A percentile compares a stretch with the other conserved stretches of the same genome.
These are phyloP conservation scores for Tachina lurida DNA, from an alignment of 2,888 invertebrate genomes.

Conservation along the genomic window DNA sequence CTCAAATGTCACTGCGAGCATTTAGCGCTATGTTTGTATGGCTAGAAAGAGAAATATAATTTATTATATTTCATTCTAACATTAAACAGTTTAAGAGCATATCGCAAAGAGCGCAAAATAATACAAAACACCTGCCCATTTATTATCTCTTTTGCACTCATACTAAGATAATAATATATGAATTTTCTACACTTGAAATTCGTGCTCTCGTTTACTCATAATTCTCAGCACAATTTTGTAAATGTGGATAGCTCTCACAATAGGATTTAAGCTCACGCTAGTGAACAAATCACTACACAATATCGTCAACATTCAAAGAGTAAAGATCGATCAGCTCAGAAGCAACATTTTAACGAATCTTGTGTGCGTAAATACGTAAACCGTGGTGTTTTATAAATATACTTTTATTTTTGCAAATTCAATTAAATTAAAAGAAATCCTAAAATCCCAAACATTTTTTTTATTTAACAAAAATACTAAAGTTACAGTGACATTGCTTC, in stretches of 20 bases:
- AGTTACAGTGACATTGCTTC: slow-evolving; percentile 81
- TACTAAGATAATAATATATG: slow-evolving; percentile 37
- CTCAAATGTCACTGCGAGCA: slow-evolving; percentile 33
- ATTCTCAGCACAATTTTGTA: slow-evolving; percentile 51
- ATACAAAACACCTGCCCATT: slow-evolving; percentile 67
- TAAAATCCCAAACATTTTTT: slow-evolving; percentile 4
- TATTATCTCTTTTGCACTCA: slow-evolving; percentile 62
- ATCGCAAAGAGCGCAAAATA: slow-evolving; percentile 14
- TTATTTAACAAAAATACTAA: slow-evolving; percentile 62
- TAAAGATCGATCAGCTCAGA: slow-evolving; percentile 75
- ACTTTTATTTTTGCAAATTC: neutral
- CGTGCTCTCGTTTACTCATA: slow-evolving; percentile 68
- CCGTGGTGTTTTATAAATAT: slow-evolving; percentile 50
- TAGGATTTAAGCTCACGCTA: slow-evolving; percentile 82
- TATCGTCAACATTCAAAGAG: slow-evolving; percentile 82
- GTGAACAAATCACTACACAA: slow-evolving; percentile 82
- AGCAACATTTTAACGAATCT: slow-evolving; percentile 15
- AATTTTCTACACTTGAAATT: slow-evolving; percentile 7
- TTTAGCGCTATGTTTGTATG: neutral
- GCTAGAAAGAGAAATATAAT: slow-evolving; percentile 56
- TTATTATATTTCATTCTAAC: slow-evolving; percentile 53
- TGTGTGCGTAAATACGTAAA: slow-evolving; percentile 53
- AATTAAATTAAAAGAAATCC: slow-evolving; percentile 31
- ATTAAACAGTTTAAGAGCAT: slow-evolving; percentile 53
- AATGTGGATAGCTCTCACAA: slow-evolving; percentile 58